Evolutionary conservation across 2,113 vertebrate genomes (phyloP).

Genomic region (Amphilophus citrinellus): DNA sequence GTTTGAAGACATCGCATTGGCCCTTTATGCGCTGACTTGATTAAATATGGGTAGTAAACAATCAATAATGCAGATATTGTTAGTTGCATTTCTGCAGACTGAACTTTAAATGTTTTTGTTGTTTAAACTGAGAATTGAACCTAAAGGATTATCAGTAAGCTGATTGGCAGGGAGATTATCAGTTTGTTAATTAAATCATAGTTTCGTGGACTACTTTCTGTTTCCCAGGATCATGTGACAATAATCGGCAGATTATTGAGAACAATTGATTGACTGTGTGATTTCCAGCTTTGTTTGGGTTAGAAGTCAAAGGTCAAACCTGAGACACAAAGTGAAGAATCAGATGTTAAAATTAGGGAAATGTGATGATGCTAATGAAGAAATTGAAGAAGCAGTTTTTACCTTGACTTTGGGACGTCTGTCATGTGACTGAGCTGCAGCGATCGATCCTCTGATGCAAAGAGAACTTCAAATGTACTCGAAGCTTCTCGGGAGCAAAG

Average conservation of each 20-base stretch:
- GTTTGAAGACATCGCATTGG: too few relatives aligned
- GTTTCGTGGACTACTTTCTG: background rate
- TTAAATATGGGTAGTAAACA: background rate
- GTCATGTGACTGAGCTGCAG: too few relatives aligned
- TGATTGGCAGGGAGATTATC: background rate
- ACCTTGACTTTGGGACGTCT: too few relatives aligned
- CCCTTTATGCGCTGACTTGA: too few relatives aligned
- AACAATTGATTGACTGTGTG: background rate
- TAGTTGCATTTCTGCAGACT: background rate
- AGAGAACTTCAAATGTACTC: too few relatives aligned
- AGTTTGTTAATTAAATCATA: background rate
- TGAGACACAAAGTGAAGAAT: background rate
- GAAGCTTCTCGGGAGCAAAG: too few relatives aligned
- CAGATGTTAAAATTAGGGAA: background rate
- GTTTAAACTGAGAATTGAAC: background rate
- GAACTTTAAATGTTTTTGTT: background rate
- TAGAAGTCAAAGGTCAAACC: background rate
- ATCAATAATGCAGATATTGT: background rate
- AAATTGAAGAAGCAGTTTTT: too few relatives aligned
- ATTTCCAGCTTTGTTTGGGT: background rate
- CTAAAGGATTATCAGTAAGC: background rate
- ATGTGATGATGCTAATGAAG: too few relatives aligned
- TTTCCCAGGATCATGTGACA: background rate
- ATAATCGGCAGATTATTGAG: background rate
- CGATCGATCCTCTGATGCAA: too few relatives aligned